A percentile compares a stretch with the other conserved stretches of the same genome.
phyloP scores from a whole-genome alignment of 2,113 vertebrate species.

The Pogonocichla stellata region DNA sequence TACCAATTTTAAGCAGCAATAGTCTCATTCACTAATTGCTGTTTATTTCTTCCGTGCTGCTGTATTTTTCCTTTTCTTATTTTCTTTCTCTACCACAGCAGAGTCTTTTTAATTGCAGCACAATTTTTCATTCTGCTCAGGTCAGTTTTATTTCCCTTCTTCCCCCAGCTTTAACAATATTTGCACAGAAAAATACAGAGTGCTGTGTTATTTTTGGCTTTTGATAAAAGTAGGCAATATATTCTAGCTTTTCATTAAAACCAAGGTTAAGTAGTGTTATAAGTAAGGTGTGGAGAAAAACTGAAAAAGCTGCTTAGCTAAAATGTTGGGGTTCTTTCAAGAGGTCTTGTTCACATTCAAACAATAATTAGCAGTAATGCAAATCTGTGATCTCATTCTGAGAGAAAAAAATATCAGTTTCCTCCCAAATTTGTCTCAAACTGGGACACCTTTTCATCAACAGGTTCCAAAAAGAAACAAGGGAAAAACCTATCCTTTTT shows the following conservation, averaged over 20 bases:
- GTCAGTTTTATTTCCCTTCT: slow-evolving; percentile 49
- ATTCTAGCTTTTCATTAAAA: not conserved
- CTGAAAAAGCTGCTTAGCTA: not conserved
- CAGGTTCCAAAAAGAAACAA: not conserved
- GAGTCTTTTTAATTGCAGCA: slow-evolving; percentile 41
- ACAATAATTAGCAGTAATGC: not conserved
- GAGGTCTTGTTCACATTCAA: not conserved
- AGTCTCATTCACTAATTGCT: slow-evolving; percentile 46
- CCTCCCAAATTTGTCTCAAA: not conserved
- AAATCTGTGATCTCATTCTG: not conserved
- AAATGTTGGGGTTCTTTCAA: not conserved
- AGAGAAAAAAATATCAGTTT: not conserved
- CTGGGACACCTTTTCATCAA: not conserved
- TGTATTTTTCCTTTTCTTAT: slow-evolving; percentile 38
- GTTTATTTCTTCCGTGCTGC: slow-evolving; percentile 32
- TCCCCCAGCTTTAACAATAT: slow-evolving; percentile 5
- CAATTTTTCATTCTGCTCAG: slow-evolving; percentile 27
- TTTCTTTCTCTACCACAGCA: slow-evolving; percentile 1
- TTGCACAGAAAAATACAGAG: slow-evolving; percentile 24
- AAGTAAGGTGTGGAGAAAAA: not conserved
- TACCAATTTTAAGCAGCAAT: slow-evolving; percentile 42
- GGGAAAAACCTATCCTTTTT: not conserved
- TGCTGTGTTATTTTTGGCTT: slow-evolving; percentile 10
- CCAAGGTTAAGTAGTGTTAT: not conserved
- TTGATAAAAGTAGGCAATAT: slow-evolving; percentile 22